Evolutionary conservation across 2,797 vertebrate species (phyloP).

Genomic region (Peromyscus nudipes): DNA sequence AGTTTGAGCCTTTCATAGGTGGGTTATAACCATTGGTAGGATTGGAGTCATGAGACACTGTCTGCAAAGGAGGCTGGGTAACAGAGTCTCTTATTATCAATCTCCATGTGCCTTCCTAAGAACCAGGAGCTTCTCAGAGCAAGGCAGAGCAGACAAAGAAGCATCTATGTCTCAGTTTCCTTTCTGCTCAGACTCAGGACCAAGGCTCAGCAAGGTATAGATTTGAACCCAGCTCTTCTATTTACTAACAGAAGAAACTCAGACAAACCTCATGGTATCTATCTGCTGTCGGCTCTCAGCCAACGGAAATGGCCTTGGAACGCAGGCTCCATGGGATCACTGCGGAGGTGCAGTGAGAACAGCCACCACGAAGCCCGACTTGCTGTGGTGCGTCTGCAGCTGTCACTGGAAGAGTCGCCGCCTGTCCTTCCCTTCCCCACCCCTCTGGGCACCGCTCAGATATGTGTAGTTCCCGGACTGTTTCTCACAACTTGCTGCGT

Average conservation of each 20-base stretch:
- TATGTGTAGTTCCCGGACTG: too few relatives aligned
- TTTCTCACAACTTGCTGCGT: background rate
- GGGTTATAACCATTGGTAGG: background rate
- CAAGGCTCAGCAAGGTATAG: background rate
- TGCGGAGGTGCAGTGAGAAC: background rate
- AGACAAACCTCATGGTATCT: background rate
- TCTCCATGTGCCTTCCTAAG: background rate
- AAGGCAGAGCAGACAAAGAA: background rate
- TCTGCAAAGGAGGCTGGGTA: constrained; percentile 29
- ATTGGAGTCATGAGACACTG: background rate
- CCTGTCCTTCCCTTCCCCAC: background rate
- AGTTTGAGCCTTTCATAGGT: background rate
- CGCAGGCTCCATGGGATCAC: background rate
- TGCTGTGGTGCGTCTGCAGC: background rate
- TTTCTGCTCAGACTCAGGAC: background rate
- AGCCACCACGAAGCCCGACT: rapidly evolving
- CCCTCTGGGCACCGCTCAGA: background rate
- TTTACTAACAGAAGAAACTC: background rate
- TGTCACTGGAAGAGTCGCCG: background rate
- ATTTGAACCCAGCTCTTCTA: background rate
- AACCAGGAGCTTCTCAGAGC: background rate
- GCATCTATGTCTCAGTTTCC: background rate
- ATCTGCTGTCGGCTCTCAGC: background rate
- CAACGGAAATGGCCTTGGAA: background rate
- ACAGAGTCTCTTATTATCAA: background rate